phyloP scores from a whole-genome alignment of 2,888 invertebrate species.

The Phaonia tiefii region DNA sequence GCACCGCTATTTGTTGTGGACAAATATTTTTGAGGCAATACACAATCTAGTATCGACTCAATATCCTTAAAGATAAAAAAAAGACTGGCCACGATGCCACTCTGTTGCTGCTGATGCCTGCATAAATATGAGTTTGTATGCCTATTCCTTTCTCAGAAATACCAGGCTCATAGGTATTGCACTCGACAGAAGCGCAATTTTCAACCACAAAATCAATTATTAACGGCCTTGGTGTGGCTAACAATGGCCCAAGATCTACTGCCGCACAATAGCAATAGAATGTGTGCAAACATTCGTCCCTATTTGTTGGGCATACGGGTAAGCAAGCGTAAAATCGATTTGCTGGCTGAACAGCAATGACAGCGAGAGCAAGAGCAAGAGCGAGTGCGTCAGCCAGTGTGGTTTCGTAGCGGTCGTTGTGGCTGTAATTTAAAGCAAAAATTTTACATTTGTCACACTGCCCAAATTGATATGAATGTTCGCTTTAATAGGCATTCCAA shows the following conservation, averaged over 20 bases:
- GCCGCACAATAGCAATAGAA: neutral
- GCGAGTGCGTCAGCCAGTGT: neutral
- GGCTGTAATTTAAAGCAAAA: neutral
- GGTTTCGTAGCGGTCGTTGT: constrained; percentile 37
- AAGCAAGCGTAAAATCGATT: constrained; percentile 62
- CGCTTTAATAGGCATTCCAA: constrained; percentile 53
- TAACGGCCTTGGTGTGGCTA: constrained; percentile 71
- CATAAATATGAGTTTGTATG: too few relatives aligned
- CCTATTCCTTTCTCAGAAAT: too few relatives aligned
- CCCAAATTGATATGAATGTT: constrained; percentile 12
- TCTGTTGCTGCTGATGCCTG: too few relatives aligned
- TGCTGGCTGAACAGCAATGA: neutral
- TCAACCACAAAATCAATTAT: constrained; percentile 78
- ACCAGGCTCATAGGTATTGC: too few relatives aligned
- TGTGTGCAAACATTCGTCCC: constrained; percentile 70
- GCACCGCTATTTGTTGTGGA: too few relatives aligned
- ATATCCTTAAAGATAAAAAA: too few relatives aligned
- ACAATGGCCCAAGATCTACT: neutral
- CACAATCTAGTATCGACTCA: too few relatives aligned
- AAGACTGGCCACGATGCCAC: too few relatives aligned
- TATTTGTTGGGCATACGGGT: constrained; percentile 51
- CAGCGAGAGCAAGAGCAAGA: neutral
- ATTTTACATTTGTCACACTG: constrained; percentile 57
- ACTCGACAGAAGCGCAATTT: constrained; percentile 69
- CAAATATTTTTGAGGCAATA: too few relatives aligned